Evolutionary conservation across 2,113 vertebrate genomes (phyloP).

Genomic region (Sander vitreus): DNA sequence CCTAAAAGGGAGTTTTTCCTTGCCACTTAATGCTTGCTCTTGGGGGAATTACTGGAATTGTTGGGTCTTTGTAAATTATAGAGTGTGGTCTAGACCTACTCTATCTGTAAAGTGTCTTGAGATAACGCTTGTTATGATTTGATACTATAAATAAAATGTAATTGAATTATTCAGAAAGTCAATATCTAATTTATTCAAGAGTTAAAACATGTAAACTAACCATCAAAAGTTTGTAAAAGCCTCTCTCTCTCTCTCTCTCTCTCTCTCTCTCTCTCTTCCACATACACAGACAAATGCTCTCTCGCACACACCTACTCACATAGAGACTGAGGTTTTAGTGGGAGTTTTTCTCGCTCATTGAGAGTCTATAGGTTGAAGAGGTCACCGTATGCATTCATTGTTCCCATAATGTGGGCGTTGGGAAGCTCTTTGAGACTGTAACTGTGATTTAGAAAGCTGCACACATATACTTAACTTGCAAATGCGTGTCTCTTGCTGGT

Average conservation of each 20-base stretch:
- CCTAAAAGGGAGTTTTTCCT: no score
- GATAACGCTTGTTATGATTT: no score
- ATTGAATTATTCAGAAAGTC: conserved; percentile 13
- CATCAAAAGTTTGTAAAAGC: conserved; percentile 22
- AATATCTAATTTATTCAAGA: conserved; percentile 7
- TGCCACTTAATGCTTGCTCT: no score
- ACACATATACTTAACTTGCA: conserved; percentile 44
- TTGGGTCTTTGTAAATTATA: no score
- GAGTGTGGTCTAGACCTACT: no score
- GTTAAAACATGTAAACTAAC: conserved; percentile 24
- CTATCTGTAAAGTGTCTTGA: no score
- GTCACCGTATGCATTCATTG: conserved; percentile 48
- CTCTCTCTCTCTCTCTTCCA: not conserved
- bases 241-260: not conserved
- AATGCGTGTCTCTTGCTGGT: conserved; percentile 22
- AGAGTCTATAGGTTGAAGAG: conserved; percentile 50
- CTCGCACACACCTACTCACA: conserved; percentile 34
- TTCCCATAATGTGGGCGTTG: conserved; percentile 36
- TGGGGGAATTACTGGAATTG: no score
- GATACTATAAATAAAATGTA: no score
- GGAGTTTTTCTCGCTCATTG: conserved; percentile 57
- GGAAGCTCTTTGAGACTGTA: conserved; percentile 46
- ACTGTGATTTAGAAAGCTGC: conserved; percentile 37
- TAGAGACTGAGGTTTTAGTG: conserved; percentile 31
- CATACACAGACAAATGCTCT: not conserved